Percentiles rank a stretch among this genome's conserved stretches.
Conservation (phyloP, 1,140 invertebrate genomes). For the Plectrocnemia conspersa region DNA sequence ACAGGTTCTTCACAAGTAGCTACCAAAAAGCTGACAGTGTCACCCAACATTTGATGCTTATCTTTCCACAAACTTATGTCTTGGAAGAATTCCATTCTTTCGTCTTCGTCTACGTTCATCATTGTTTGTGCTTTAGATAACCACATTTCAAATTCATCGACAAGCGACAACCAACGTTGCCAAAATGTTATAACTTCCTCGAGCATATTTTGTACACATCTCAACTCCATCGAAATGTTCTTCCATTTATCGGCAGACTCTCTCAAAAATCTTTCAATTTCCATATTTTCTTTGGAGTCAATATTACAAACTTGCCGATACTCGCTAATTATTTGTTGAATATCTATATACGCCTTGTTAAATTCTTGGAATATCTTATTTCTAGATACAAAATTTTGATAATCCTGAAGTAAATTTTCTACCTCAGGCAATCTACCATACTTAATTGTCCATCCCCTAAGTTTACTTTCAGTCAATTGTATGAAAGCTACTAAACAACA, state of each 20-base stretch:
- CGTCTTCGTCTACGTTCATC: conserved; percentile 71
- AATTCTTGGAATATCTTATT: conserved; percentile 93
- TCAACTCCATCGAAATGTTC: conserved; percentile 81
- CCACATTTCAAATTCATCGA: conserved; percentile 75
- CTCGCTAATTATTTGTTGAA: conserved; percentile 86
- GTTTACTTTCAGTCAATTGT: conserved; percentile 81
- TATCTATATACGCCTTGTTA: conserved; percentile 85
- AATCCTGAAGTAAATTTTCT: conserved; percentile 78
- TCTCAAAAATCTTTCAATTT: conserved; percentile 78
- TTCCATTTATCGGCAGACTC: conserved; percentile 87
- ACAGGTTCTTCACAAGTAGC: conserved; percentile 81
- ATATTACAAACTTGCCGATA: conserved; percentile 83
- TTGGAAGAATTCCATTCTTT: conserved; percentile 83
- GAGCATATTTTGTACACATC: conserved; percentile 81
- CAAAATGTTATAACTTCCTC: conserved; percentile 87
- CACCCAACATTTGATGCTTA: conserved; percentile 74
- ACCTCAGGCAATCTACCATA: conserved; percentile 81
- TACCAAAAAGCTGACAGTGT: conserved; percentile 82
- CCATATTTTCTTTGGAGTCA: conserved; percentile 67
- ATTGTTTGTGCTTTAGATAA: conserved; percentile 73
- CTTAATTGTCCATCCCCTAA: conserved; percentile 83
- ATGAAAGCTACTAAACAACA: conserved; percentile 89
- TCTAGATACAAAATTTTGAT: conserved; percentile 84
- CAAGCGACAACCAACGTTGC: conserved; percentile 72
- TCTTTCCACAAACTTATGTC: conserved; percentile 88